These are phyloP conservation scores for Torymus texanus DNA, from an alignment of 2,888 invertebrate species.

Conservation along the genomic window DNA sequence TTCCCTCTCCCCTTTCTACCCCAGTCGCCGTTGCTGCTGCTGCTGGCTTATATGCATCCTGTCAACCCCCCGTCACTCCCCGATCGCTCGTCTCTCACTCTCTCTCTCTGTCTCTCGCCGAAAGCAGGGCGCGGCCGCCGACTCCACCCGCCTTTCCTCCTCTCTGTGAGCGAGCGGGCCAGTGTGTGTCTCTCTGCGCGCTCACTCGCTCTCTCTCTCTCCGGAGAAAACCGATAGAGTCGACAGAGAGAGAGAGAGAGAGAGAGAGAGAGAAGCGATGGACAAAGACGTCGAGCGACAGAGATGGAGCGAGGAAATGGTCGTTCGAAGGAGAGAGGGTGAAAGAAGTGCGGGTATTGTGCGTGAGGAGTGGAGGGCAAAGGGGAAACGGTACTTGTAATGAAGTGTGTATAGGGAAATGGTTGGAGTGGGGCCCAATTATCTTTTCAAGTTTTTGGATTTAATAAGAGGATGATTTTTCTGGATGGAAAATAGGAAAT, in stretches of 20 bases:
- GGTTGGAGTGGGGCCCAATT: too few species aligned
- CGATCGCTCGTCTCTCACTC: conserved; percentile 22
- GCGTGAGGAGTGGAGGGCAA: neutral
- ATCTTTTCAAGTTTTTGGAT: too few species aligned
- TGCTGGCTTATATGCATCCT: conserved; percentile 29
- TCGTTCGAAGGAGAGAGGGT: neutral
- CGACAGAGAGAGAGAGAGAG: conserved; percentile 36
- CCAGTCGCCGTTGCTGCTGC: neutral
- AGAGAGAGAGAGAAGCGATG: conserved; percentile 26
- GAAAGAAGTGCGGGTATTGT: neutral
- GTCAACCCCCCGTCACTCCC: conserved; percentile 38
- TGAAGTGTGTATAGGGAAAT: too few species aligned
- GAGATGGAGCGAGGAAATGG: conserved; percentile 12
- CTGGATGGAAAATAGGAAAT: too few species aligned
- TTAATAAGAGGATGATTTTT: too few species aligned
- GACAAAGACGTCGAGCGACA: conserved; percentile 31
- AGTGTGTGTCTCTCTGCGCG: neutral
- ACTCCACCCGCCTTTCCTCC: conserved; percentile 8
- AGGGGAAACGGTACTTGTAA: too few species aligned
- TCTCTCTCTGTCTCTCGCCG: conserved; percentile 9
- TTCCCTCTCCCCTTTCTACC: conserved; percentile 18
- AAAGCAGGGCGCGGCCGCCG: neutral
- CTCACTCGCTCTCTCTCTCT: neutral
- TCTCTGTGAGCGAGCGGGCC: neutral
- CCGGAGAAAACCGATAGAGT: conserved; percentile 45